These are phyloP conservation scores for Mobula hypostoma DNA, from an alignment of 2,113 vertebrate species.

Conservation along the genomic window DNA sequence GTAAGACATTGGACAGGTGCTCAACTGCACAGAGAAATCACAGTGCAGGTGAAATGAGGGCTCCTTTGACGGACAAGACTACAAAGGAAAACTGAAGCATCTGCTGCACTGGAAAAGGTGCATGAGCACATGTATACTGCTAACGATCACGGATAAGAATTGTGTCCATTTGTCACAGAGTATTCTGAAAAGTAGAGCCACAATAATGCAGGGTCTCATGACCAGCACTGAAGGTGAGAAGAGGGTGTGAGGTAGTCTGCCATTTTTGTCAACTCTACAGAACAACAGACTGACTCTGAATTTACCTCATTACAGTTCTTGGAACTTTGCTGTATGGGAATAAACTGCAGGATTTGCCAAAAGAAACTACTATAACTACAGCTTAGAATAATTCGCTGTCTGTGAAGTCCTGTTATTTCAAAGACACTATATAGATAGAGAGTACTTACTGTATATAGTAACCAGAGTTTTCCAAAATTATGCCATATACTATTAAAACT, in stretches of 20 bases:
- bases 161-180: too few species aligned
- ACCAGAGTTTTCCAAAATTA: neutral
- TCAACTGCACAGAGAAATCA: neutral
- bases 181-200: too few species aligned
- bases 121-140: neutral
- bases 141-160: neutral
- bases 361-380: neutral
- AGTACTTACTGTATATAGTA: neutral
- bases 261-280: neutral
- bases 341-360: neutral
- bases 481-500: neutral
- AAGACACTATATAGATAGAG: neutral
- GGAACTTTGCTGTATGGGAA: neutral
- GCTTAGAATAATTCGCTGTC: neutral
- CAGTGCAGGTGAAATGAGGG: too few species aligned
- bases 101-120: too few species aligned
- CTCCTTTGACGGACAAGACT: too few species aligned
- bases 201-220: too few species aligned
- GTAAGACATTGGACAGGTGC: neutral
- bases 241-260: neutral
- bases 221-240: too few species aligned
- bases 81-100: too few species aligned
- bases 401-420: neutral
- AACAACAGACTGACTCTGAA: neutral
- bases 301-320: neutral